Percentiles rank a stretch among this genome's conserved stretches.
phyloP scores from a whole-genome alignment of 92 coral and sea anemone species.

The Siderastrea radians region DNA sequence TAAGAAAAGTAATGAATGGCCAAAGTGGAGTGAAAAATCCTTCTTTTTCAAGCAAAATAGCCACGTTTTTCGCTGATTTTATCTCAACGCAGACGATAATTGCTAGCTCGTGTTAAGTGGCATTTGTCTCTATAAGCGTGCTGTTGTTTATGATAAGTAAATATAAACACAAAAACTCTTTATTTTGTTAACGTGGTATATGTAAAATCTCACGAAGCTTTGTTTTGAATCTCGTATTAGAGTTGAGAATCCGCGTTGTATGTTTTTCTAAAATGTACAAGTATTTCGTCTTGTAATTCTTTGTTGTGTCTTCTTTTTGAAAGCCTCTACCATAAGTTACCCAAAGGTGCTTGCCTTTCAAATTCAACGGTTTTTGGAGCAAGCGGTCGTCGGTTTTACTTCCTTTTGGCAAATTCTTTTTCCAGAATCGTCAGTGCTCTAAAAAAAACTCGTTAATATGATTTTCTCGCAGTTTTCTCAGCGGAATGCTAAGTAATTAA shows the following conservation, averaged over 20 bases:
- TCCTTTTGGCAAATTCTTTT: background rate
- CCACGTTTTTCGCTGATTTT: background rate
- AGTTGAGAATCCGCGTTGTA: background rate
- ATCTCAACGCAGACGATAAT: background rate
- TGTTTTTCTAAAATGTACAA: background rate
- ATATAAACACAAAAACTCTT: conserved; percentile 11
- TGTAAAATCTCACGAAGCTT: background rate
- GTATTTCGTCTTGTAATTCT: background rate
- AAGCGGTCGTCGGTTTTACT: too few relatives aligned
- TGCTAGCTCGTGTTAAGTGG: conserved; percentile 3
- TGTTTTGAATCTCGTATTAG: too few relatives aligned
- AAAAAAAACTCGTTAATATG: background rate
- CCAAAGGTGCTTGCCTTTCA: background rate
- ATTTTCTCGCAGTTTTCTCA: background rate
- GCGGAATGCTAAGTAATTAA: background rate
- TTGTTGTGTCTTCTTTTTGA: background rate
- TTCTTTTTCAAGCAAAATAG: background rate
- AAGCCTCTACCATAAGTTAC: background rate
- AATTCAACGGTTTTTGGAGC: background rate
- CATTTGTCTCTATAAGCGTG: background rate
- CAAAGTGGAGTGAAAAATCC: background rate
- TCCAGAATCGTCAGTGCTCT: background rate
- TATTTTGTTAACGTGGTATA: conserved; percentile 20
- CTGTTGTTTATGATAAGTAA: conserved; percentile 6
- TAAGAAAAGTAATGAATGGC: background rate